A percentile compares a stretch with the other conserved stretches of the same genome.
phyloP scores from a whole-genome alignment of 1,140 invertebrate species.

The Formica selysi region DNA sequence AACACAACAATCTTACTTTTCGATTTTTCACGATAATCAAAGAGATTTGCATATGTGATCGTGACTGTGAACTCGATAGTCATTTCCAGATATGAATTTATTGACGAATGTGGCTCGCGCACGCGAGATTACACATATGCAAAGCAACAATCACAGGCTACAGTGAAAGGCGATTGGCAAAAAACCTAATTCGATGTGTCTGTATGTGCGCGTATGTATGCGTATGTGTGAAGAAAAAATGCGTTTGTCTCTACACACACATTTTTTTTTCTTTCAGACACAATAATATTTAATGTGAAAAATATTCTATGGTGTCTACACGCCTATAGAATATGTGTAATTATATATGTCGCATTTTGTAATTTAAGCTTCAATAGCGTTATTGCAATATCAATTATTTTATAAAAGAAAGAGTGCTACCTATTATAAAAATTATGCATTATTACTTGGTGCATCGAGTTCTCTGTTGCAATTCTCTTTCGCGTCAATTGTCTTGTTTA shows the following conservation, averaged over 20 bases:
- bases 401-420: neutral
- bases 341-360: conserved; percentile 20
- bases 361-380: conserved; percentile 16
- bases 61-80: conserved; percentile 24
- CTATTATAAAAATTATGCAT: neutral
- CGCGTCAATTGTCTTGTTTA: conserved; percentile 20
- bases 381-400: conserved; percentile 19
- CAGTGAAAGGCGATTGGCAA: conserved; percentile 4
- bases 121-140: neutral
- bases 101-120: neutral
- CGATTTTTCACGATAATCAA: conserved; percentile 50
- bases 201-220: neutral
- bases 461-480: neutral
- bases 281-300: neutral
- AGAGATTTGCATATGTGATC: conserved; percentile 32
- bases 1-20: neutral
- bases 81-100: conserved; percentile 21
- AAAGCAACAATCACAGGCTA: neutral
- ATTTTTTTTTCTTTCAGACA: conserved; percentile 13
- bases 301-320: neutral
- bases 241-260: conserved; percentile 13
- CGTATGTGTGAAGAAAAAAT: conserved; percentile 8
- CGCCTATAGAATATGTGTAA: neutral
- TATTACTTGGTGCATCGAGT: conserved; percentile 12
- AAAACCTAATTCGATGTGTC: neutral